phyloP scores from a whole-genome alignment of 2,888 invertebrate genomes.

The Caenorhabditis imperialis region DNA sequence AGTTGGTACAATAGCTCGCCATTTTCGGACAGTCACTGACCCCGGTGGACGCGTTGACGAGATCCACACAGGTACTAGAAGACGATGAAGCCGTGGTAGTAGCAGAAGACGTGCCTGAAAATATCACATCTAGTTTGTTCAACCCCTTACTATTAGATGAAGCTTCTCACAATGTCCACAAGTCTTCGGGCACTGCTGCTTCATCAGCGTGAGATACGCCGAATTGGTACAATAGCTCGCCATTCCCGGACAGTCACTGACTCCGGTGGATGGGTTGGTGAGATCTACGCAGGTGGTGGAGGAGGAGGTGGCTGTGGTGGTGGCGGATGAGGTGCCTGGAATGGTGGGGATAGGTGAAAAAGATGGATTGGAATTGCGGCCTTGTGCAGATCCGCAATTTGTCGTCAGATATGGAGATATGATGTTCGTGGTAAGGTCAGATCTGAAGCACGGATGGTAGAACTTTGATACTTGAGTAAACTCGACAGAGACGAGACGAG shows the following conservation, averaged over 20 bases:
- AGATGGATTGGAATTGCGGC: no score
- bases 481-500: no score
- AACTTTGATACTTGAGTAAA: no score
- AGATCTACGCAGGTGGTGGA: constrained; percentile 38
- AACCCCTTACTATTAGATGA: no score
- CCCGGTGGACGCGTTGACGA: constrained; percentile 40
- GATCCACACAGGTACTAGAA: constrained; percentile 36
- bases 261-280: constrained; percentile 44
- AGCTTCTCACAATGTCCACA: constrained; percentile 35
- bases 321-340: constrained; percentile 11
- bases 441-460: no score
- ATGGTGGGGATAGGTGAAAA: no score
- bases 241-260: constrained; percentile 37
- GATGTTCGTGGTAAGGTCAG: no score
- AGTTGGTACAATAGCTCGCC: constrained; percentile 36
- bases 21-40: constrained; percentile 35
- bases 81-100: constrained; percentile 11
- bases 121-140: no score
- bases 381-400: no score
- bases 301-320: constrained; percentile 11
- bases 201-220: constrained; percentile 38
- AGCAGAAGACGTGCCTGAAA: constrained; percentile 13
- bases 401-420: no score
- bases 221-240: constrained; percentile 33
- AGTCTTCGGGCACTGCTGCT: constrained; percentile 45